Evolutionary conservation across 1,140 invertebrate species (phyloP), one percentile per base, ranked within the genome.

Genomic region (Penaeus chinensis): DNA sequence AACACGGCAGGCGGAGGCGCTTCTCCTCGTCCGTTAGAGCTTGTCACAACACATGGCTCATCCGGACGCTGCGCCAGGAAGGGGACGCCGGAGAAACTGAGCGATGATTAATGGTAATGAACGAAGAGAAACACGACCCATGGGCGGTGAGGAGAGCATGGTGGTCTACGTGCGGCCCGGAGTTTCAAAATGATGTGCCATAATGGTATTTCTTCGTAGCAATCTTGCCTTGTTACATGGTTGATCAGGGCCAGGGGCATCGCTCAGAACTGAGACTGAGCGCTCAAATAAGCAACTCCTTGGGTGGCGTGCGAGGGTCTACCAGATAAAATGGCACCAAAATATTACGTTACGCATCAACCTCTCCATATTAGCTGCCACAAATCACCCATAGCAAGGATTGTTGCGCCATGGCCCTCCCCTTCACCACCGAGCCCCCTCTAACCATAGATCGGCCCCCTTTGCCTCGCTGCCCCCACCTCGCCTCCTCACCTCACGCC

Each of bases 121-220:
- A 66, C 85, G 66, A 62, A 74, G 85, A 13, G 8, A 10, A 24
- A 54, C 42, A 69, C 18, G 27, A 66, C 79, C 27, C 66, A 65
- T 69, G 78, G 77, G 84, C 77, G 65, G 78, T 65, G 78, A 32
- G 54, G 47, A 81, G 85, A 87, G 79, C 85, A 82, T 82, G 85
- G 85, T 87, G 85, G 85, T 87, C 85, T 81, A 37, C 78, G 79
- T 63, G 78, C 85, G 42, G 85, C 65, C 65, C 62, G 63, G 79
- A 76, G 85, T 87, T 87, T 87, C 85, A 87, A 87, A 87, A 87
- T 87, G 85, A 87, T 87, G 85, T 87, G 85, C 82, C 85, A 82
- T 87, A 87, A 87, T 82, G 78, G 79, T 87, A 87, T 87, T 87
- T 87, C 85, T 87, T 87, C 85, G 85, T 87, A 62, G 85, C 78